Evolutionary conservation across 2,113 vertebrate genomes (phyloP).

Genomic region (Apteryx owenii): DNA sequence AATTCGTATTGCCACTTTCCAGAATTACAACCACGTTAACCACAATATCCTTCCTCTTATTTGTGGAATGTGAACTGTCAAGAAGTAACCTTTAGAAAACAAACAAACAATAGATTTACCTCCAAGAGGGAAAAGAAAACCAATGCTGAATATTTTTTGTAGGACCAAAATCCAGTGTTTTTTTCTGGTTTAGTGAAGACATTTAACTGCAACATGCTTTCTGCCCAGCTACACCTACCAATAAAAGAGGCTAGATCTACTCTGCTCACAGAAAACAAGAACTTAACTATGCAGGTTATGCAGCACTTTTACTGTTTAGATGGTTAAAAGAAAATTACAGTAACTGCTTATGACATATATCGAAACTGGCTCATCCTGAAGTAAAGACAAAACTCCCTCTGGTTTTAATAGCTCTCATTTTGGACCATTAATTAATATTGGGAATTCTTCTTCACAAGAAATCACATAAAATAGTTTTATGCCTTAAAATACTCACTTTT

Average conservation of each 20-base stretch:
- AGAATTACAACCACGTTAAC: conserved; percentile 25
- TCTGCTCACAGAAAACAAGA: not conserved
- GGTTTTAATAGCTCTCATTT: not conserved
- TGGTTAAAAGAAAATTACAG: conserved; percentile 34
- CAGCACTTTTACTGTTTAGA: conserved; percentile 21
- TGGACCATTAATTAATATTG: not conserved
- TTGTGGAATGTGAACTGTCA: conserved; percentile 5
- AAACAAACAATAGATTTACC: not conserved
- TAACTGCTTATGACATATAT: conserved; percentile 16
- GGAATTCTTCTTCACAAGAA: not conserved
- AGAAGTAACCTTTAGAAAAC: conserved; percentile 19
- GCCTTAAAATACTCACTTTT: not conserved
- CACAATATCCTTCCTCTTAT: conserved; percentile 44
- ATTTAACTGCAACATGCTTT: not conserved
- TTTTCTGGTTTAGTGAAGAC: not conserved
- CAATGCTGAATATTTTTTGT: not conserved
- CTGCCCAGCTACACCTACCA: not conserved
- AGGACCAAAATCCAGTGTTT: not conserved
- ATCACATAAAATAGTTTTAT: not conserved
- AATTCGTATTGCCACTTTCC: not conserved
- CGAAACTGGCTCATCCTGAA: conserved; percentile 42
- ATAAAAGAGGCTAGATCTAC: not conserved
- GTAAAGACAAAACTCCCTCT: not conserved
- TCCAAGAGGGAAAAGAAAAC: not conserved
- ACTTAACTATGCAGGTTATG: not conserved